A percentile compares a stretch with the other conserved stretches of the same genome.
Evolutionary conservation across 1,140 invertebrate species (phyloP).

Genomic region (Tetranychus urticae): DNA sequence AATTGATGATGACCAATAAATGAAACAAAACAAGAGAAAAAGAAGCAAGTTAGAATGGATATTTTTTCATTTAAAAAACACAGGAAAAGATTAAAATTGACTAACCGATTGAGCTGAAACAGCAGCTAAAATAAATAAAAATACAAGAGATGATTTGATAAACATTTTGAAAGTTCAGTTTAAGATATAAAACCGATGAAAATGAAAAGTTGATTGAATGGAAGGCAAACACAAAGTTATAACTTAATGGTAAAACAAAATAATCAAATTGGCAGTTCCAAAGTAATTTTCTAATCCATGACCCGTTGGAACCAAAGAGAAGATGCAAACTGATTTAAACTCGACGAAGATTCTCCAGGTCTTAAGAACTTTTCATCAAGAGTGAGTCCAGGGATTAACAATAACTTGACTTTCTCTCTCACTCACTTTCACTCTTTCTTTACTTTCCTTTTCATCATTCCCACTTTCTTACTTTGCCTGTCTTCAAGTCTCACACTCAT

Average conservation of each 20-base stretch:
- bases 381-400: neutral
- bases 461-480: neutral
- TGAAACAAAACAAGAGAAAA: too few relatives aligned
- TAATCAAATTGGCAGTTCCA: neutral
- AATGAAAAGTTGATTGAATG: neutral
- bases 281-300: neutral
- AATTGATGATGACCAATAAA: too few relatives aligned
- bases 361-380: neutral
- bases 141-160: neutral
- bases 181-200: neutral
- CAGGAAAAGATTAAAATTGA: too few relatives aligned
- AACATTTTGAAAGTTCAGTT: neutral
- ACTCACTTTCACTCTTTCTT: neutral
- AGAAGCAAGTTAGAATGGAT: too few relatives aligned
- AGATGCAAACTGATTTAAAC: neutral
- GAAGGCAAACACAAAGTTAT: neutral
- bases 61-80: too few relatives aligned
- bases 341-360: neutral
- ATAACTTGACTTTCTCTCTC: neutral
- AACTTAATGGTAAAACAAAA: neutral
- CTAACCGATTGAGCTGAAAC: neutral
- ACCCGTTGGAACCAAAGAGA: neutral
- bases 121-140: neutral
- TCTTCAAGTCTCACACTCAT: neutral
- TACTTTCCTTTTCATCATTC: neutral